A percentile compares a stretch with the other conserved stretches of the same genome.
Evolutionary conservation across 1,140 invertebrate species (phyloP).

Genomic region (Helicoverpa armigera): DNA sequence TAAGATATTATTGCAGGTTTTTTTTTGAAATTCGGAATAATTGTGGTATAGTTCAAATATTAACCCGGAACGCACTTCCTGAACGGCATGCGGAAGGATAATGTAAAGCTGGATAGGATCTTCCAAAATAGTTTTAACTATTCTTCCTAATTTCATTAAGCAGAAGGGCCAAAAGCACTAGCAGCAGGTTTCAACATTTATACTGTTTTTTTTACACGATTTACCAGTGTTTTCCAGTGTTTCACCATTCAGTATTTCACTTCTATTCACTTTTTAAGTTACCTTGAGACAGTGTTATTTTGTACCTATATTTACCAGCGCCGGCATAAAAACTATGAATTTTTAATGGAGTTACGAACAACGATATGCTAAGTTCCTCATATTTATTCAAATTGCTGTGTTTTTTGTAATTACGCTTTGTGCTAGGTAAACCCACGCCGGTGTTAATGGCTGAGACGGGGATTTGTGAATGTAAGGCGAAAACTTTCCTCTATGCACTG

Average conservation of each 20-base stretch:
- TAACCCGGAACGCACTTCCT: too few relatives aligned
- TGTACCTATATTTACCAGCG: slow-evolving; percentile 51
- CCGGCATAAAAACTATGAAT: slow-evolving; percentile 63
- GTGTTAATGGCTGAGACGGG: slow-evolving; percentile 7
- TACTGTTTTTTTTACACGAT: neutral
- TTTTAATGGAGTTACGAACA: slow-evolving; percentile 63
- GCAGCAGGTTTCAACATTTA: too few relatives aligned
- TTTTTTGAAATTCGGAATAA: too few relatives aligned
- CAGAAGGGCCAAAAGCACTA: too few relatives aligned
- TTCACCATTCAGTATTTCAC: neutral
- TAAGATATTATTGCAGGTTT: too few relatives aligned
- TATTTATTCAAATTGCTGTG: slow-evolving; percentile 68
- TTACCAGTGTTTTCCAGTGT: too few relatives aligned
- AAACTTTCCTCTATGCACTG: neutral
- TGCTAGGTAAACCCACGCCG: slow-evolving; percentile 1
- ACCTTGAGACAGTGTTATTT: slow-evolving; percentile 35
- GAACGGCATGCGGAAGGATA: too few relatives aligned
- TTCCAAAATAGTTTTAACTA: too few relatives aligned
- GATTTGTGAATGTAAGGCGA: slow-evolving; percentile 16
- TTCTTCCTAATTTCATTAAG: too few relatives aligned
- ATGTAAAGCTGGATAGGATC: too few relatives aligned
- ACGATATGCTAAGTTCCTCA: slow-evolving; percentile 62
- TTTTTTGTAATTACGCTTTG: slow-evolving; percentile 60
- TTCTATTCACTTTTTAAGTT: neutral
- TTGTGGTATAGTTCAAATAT: too few relatives aligned